Percentiles rank a stretch among this genome's conserved stretches.
Evolutionary conservation across 2,888 invertebrate species (phyloP).

Genomic region (Coleophora flavipennella): DNA sequence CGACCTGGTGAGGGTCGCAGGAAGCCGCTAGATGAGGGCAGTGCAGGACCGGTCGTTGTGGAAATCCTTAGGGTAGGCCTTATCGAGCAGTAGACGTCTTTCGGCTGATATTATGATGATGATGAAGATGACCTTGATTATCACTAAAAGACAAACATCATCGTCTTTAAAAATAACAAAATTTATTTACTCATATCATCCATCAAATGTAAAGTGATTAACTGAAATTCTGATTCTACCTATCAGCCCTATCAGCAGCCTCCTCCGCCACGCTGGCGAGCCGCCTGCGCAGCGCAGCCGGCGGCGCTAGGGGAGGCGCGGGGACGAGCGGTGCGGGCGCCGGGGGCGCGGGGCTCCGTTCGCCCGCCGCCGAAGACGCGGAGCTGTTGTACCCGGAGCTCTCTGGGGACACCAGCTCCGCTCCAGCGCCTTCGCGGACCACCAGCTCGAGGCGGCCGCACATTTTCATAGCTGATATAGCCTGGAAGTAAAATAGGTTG

Average conservation of each 20-base stretch:
- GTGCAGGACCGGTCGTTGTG: too few species aligned
- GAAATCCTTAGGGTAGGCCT: too few species aligned
- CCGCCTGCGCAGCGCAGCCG: conserved; percentile 77
- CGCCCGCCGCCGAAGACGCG: conserved; percentile 84
- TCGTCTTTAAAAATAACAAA: too few species aligned
- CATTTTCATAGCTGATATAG: conserved; percentile 85
- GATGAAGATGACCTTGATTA: too few species aligned
- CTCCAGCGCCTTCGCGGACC: conserved; percentile 83
- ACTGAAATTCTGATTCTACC: too few species aligned
- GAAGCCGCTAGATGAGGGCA: too few species aligned
- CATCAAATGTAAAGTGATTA: background rate
- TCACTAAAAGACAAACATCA: too few species aligned
- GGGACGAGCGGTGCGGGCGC: conserved; percentile 21
- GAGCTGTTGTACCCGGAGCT: conserved; percentile 89
- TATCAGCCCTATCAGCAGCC: conserved; percentile 73
- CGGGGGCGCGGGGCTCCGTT: conserved; percentile 76
- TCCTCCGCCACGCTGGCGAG: conserved; percentile 84
- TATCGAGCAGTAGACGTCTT: too few species aligned
- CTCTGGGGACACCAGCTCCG: conserved; percentile 85
- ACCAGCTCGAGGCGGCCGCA: conserved; percentile 82
- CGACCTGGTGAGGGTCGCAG: too few species aligned
- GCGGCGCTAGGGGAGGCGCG: conserved; percentile 52
- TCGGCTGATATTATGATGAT: too few species aligned
- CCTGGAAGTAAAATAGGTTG: conserved; percentile 57
- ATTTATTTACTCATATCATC: too few species aligned